Evolutionary conservation across 2,888 invertebrate species (phyloP).

Genomic region (Anthrax anthrax): DNA sequence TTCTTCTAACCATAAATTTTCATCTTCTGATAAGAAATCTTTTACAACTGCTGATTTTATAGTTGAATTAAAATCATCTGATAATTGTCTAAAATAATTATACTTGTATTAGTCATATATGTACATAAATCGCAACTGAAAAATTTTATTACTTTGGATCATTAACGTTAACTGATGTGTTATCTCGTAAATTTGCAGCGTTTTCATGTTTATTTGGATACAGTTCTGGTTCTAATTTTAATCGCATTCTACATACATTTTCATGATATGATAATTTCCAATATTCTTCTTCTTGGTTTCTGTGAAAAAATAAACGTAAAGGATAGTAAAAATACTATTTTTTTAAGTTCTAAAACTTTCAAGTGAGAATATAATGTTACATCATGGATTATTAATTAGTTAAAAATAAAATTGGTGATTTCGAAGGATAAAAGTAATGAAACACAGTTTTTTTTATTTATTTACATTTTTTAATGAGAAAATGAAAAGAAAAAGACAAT

Average conservation of each 20-base stretch:
- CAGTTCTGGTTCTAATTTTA: conserved; percentile 42
- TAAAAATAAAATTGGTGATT: no score
- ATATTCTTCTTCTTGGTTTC: conserved; percentile 30
- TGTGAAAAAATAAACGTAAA: conserved; percentile 18
- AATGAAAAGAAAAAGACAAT: conserved; percentile 16
- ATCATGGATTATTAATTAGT: no score
- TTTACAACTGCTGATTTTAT: conserved; percentile 35
- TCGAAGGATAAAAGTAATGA: no score
- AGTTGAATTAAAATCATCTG: conserved; percentile 30
- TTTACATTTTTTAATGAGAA: conserved; percentile 8
- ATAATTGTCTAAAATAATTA: conserved; percentile 22
- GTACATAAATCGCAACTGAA: no score
- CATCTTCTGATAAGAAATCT: conserved; percentile 34
- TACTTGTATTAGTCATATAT: no score
- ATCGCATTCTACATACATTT: conserved; percentile 46
- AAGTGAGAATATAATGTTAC: no score
- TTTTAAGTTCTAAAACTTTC: neutral
- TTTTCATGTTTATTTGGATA: conserved; percentile 43
- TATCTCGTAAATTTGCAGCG: conserved; percentile 45
- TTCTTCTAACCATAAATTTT: conserved; percentile 34
- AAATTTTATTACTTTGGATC: conserved; percentile 25
- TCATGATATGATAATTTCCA: conserved; percentile 49
- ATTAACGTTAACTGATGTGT: conserved; percentile 31
- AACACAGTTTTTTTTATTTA: no score
- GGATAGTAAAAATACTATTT: no score